Evolutionary conservation across 2,888 invertebrate species (phyloP).

Genomic region (Stenodema calcarata): DNA sequence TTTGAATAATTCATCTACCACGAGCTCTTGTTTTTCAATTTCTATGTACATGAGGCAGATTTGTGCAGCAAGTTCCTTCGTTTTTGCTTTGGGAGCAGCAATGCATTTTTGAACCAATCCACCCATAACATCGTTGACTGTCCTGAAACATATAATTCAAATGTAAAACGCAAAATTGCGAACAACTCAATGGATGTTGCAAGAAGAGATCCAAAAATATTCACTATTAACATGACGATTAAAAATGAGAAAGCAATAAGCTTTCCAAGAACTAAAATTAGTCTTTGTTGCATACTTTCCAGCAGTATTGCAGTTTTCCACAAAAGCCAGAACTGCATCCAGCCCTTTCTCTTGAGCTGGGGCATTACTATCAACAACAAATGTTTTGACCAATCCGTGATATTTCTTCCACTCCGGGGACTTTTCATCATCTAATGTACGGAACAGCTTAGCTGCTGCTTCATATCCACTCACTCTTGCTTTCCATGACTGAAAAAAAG

Average conservation of each 20-base stretch:
- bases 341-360: constrained; percentile 95
- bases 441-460: constrained; percentile 87
- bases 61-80: constrained; percentile 88
- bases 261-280: too few species aligned
- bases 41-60: constrained; percentile 92
- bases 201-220: too few species aligned
- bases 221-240: too few species aligned
- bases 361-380: constrained; percentile 92
- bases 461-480: constrained; percentile 94
- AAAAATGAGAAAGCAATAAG: too few species aligned
- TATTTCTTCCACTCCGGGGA: constrained; percentile 93
- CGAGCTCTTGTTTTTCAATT: constrained; percentile 91
- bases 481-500: constrained; percentile 77
- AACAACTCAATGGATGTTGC: too few species aligned
- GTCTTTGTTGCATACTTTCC: constrained; percentile 68
- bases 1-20: constrained; percentile 88
- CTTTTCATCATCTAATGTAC: constrained; percentile 88
- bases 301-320: constrained; percentile 87
- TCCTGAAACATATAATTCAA: constrained; percentile 67
- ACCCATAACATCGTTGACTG: constrained; percentile 85
- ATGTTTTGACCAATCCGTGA: constrained; percentile 88
- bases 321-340: constrained; percentile 87
- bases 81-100: constrained; percentile 88
- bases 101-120: constrained; percentile 92
- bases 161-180: too few species aligned